Base-by-base conservation (phyloP, 2,888 invertebrate genomes). In the Scaptomyza cyrtandrae region DNA sequence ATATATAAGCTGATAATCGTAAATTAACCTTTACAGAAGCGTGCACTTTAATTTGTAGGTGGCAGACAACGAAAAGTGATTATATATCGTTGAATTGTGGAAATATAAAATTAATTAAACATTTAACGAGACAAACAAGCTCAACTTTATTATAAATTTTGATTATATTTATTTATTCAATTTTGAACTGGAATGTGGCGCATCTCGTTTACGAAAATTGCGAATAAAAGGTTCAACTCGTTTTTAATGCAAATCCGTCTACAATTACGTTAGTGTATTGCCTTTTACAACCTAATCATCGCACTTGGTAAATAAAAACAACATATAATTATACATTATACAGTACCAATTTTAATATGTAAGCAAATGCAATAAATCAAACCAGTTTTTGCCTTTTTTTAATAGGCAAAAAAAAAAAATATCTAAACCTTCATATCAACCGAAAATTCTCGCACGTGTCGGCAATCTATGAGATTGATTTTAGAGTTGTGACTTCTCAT, bases 151-250 rank as follows among this genome's bases (percentile, higher is more conserved):
- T 43, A 7, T 31, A 35, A 6, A 29, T 46, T 48, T 31, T 43
- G 27, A 2, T 43, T 9, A 0, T 9, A 13, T 52, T 37, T 31
- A 31, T 16, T 27, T 31, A 27, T 29, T 44, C 9, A 4, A 27
- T 31, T 31, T 46, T 27, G 27, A 9, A 2, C 46, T 33, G 43
- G 35, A 49, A 41, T 61, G 48, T 37, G 49, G 7, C 13, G 44
- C 50, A 27, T 48, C 46, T 16, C 13, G n/a, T 29, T 19, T 16
- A 48, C 14, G 19, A 39, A 50, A 55, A 14, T 29, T 14, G 33
- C 14, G 37, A 13, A 14, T 46, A 11, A 61, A 43, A 14, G 29
- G 13, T n/a, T 19, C 58, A 75, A 71, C 71, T 66, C 50, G 75
- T 69, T 69, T 68, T 3, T 1, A 10, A 57, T 58, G 46, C 56